Evolutionary conservation across 1,140 invertebrate genomes (phyloP).

Genomic region (Diachasmimorpha longicaudata): DNA sequence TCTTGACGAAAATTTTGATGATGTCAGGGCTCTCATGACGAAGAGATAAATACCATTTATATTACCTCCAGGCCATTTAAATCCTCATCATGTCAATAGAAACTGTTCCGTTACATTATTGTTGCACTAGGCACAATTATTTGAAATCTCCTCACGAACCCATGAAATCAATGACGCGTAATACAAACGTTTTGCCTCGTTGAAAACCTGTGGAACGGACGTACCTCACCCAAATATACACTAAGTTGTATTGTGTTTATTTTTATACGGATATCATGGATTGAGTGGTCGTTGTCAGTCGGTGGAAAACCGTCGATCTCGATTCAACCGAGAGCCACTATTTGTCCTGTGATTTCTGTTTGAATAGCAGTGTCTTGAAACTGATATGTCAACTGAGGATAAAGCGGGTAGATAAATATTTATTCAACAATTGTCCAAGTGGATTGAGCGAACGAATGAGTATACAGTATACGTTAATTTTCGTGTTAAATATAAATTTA

Average conservation of each 20-base stretch:
- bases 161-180: conserved; percentile 6
- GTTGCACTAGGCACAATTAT: background rate
- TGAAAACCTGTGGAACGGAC: background rate
- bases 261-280: background rate
- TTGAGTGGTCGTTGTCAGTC: background rate
- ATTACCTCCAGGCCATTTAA: background rate
- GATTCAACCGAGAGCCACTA: background rate
- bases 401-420: background rate
- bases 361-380: background rate
- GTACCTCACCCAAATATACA: conserved; percentile 1
- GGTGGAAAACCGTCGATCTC: background rate
- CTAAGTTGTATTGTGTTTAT: conserved; percentile 5
- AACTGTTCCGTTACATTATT: background rate
- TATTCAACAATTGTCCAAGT: background rate
- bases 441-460: background rate
- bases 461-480: background rate
- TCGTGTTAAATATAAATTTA: too few relatives aligned
- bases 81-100: background rate
- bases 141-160: conserved; percentile 2
- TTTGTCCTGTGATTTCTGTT: background rate
- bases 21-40: background rate
- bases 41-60: background rate
- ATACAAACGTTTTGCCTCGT: background rate
- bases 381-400: conserved; percentile 4
- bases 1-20: too few relatives aligned